A percentile compares a stretch with the other conserved stretches of the same genome.
phyloP scores from a whole-genome alignment of 2,888 invertebrate genomes.

The Drosophila meridionalis region DNA sequence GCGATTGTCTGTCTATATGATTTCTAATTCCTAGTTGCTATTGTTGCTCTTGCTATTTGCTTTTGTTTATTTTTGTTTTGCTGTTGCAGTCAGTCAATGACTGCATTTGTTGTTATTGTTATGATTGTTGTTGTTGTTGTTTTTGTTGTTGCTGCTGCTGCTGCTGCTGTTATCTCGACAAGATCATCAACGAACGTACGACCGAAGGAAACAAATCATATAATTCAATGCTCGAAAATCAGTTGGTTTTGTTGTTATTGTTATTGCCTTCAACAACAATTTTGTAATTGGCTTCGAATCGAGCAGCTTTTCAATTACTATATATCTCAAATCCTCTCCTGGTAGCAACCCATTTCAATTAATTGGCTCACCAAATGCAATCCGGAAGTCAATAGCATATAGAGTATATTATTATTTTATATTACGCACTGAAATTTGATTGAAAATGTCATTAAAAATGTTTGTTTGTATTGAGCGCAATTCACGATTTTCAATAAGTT shows the following conservation, averaged over 20 bases:
- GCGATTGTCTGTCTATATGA: background rate
- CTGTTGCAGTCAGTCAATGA: conserved; percentile 59
- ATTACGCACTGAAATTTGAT: conserved; percentile 39
- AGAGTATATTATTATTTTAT: conserved; percentile 15
- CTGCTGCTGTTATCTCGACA: conserved; percentile 55
- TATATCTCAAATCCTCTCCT: conserved; percentile 19
- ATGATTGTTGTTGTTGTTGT: conserved; percentile 14
- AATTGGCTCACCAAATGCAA: conserved; percentile 47
- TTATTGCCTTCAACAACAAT: conserved; percentile 37
- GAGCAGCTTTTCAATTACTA: conserved; percentile 22
- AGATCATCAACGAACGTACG: conserved; percentile 47
- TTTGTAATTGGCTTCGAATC: conserved; percentile 38
- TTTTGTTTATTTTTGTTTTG: conserved; percentile 32
- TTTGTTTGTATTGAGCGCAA: conserved; percentile 23
- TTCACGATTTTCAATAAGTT: conserved; percentile 17
- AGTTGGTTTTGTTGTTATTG: conserved; percentile 23
- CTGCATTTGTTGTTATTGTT: conserved; percentile 47
- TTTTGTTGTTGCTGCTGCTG: conserved; percentile 28
- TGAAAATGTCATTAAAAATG: conserved; percentile 39
- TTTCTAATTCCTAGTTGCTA: conserved; percentile 10
- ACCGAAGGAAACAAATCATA: conserved; percentile 3
- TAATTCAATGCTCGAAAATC: conserved; percentile 43
- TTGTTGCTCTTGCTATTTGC: conserved; percentile 25
- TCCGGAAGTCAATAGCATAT: conserved; percentile 48
- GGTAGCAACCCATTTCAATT: conserved; percentile 27